Evolutionary conservation across 1,140 invertebrate genomes (phyloP).

Genomic region (Riptortus pedestris): DNA sequence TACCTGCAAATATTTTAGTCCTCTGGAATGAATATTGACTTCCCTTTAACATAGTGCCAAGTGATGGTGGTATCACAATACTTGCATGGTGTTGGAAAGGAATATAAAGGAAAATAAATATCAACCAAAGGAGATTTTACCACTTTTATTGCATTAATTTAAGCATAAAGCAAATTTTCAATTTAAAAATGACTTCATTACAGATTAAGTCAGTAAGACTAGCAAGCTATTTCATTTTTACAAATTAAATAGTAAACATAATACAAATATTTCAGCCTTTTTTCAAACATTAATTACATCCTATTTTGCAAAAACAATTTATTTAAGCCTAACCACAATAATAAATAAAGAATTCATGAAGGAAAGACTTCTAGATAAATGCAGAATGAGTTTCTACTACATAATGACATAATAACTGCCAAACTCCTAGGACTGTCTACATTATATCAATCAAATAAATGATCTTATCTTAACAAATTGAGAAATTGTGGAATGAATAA

Average conservation of each 20-base stretch:
- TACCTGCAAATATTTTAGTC: too few species aligned
- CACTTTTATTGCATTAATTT: conserved; percentile 15
- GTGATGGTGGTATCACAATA: too few species aligned
- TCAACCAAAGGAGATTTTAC: too few species aligned
- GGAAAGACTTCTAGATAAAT: not conserved
- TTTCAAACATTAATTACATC: not conserved
- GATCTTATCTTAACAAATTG: not conserved
- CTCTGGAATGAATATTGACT: too few species aligned
- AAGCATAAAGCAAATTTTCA: conserved; percentile 10
- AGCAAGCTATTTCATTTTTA: conserved; percentile 5
- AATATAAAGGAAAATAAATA: not conserved
- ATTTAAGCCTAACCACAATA: not conserved
- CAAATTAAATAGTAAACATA: conserved; percentile 7
- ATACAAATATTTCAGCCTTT: conserved; percentile 13
- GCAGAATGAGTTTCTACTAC: not conserved
- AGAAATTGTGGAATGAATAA: too few species aligned
- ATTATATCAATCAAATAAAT: not conserved
- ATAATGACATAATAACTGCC: not conserved
- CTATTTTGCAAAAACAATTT: not conserved
- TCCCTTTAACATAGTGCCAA: too few species aligned
- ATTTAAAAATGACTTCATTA: not conserved
- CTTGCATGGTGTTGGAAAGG: not conserved
- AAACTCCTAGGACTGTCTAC: not conserved
- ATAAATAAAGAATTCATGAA: not conserved
- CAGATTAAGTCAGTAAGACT: conserved; percentile 10